phyloP scores from a whole-genome alignment of 2,888 invertebrate species.

The Tholera decimalis region DNA sequence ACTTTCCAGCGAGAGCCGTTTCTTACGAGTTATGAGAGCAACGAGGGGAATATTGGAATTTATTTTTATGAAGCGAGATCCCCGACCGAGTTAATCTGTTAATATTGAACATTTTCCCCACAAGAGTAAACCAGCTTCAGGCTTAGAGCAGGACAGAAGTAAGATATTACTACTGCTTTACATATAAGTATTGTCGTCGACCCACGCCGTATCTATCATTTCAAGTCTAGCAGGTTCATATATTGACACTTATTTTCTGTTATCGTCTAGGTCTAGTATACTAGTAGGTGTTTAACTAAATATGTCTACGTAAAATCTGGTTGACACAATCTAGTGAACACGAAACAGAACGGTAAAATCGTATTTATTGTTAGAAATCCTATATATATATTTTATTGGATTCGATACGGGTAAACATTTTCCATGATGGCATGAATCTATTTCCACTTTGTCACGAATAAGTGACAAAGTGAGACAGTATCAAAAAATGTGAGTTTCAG shows the following conservation, averaged over 20 bases:
- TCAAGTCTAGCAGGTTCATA: conserved; percentile 9
- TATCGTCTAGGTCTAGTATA: background rate
- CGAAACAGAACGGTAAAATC: background rate
- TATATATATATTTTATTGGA: conserved; percentile 16
- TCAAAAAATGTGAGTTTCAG: conserved; percentile 24
- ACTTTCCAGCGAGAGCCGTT: conserved; percentile 86
- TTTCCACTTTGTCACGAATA: conserved; percentile 33
- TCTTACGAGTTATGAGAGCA: conserved; percentile 87
- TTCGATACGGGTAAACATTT: conserved; percentile 19
- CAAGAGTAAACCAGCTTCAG: conserved; percentile 77
- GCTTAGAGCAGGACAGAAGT: conserved; percentile 62
- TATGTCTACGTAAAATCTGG: background rate
- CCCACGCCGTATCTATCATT: conserved; percentile 33
- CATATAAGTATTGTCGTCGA: conserved; percentile 41
- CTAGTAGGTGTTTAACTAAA: background rate
- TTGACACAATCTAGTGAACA: background rate
- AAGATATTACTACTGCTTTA: conserved; percentile 52
- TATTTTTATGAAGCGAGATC: conserved; percentile 86
- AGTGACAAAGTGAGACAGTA: conserved; percentile 11
- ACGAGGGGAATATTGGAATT: conserved; percentile 87
- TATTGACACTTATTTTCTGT: background rate
- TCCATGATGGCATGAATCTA: conserved; percentile 15
- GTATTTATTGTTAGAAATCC: background rate
- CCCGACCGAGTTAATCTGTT: conserved; percentile 87
- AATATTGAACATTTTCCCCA: conserved; percentile 87